A percentile compares a stretch with the other conserved stretches of the same genome.
Evolutionary conservation across 2,113 vertebrate genomes (phyloP).

Genomic region (Bubo blakistoni): DNA sequence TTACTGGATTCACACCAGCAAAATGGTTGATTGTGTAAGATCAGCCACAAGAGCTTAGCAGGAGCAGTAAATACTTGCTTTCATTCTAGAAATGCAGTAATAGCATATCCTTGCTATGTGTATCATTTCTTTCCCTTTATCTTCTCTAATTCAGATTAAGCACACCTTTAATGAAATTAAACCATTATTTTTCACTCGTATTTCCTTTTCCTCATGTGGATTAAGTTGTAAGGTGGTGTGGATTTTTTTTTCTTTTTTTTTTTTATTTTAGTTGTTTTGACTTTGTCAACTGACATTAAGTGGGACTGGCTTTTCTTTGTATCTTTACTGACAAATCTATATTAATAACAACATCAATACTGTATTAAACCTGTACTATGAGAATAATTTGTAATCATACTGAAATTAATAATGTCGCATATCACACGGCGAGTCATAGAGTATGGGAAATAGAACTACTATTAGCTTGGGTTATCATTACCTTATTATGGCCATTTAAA

Average conservation of each 20-base stretch:
- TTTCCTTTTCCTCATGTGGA: background rate
- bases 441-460: slow-evolving; percentile 42
- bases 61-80: background rate
- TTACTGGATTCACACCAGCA: background rate
- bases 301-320: slow-evolving; percentile 64
- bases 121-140: background rate
- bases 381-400: slow-evolving; percentile 73
- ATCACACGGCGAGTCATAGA: slow-evolving; percentile 46
- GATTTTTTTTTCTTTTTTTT: background rate
- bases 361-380: slow-evolving; percentile 75
- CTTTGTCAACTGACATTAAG: slow-evolving; percentile 64
- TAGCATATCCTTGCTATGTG: background rate
- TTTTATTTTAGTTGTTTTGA: background rate
- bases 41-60: background rate
- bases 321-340: slow-evolving; percentile 79
- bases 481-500: slow-evolving; percentile 74
- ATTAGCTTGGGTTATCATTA: slow-evolving; percentile 74
- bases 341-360: slow-evolving; percentile 77
- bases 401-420: slow-evolving; percentile 71
- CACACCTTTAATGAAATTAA: slow-evolving; percentile 23
- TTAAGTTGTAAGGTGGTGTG: background rate
- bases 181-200: background rate
- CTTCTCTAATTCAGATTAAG: slow-evolving; percentile 6
- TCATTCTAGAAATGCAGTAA: background rate
- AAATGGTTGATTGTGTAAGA: background rate